These are phyloP conservation scores for Calonectris borealis DNA, from an alignment of 2,113 vertebrate genomes.

Conservation along the genomic window DNA sequence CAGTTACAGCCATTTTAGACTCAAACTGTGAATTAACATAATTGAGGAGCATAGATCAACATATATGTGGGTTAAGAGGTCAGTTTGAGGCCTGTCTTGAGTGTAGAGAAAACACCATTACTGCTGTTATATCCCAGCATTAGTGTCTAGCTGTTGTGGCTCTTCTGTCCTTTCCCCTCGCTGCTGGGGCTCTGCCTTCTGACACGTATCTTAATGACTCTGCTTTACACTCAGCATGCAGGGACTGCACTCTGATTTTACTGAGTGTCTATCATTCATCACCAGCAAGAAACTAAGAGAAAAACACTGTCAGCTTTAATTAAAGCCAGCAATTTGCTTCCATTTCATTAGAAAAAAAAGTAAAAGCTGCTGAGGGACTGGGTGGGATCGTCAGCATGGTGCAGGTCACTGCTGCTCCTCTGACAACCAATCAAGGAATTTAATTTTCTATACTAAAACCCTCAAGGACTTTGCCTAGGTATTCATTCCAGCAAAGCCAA, in stretches of 20 bases:
- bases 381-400: background rate
- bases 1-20: background rate
- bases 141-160: background rate
- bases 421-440: background rate
- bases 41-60: background rate
- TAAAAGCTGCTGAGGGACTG: background rate
- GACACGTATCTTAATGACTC: background rate
- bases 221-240: background rate
- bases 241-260: background rate
- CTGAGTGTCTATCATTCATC: background rate
- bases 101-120: background rate
- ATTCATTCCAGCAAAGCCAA: background rate
- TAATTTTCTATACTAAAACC: background rate
- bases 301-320: background rate
- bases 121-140: background rate
- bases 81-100: background rate
- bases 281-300: background rate
- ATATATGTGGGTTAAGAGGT: background rate
- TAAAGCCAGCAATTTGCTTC: background rate
- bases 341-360: background rate
- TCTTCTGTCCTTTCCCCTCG: background rate
- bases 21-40: background rate
- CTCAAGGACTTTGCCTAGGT: background rate
- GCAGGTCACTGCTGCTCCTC: background rate
- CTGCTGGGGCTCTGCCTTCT: background rate